Conservation (phyloP, 2,888 invertebrate species). For the Beris morrisii region DNA sequence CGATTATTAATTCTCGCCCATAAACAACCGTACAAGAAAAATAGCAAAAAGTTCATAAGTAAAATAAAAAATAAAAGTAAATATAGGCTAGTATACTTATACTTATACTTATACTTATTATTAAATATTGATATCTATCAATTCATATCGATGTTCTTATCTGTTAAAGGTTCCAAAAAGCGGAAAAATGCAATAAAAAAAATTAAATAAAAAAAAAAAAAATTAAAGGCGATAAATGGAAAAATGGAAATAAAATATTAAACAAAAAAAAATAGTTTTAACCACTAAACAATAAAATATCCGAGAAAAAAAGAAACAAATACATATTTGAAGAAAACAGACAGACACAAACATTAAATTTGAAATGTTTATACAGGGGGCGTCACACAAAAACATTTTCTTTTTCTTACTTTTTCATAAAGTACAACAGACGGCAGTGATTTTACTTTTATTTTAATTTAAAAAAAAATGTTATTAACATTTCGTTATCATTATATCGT, state of each 20-base stretch:
- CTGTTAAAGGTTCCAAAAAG: conserved; percentile 22
- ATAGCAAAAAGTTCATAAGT: neutral
- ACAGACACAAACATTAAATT: no score
- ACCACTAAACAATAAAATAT: conserved; percentile 35
- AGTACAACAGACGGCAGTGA: no score
- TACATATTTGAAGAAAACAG: no score
- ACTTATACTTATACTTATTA: conserved; percentile 27
- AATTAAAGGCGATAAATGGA: conserved; percentile 37
- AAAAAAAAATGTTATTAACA: no score
- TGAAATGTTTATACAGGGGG: no score
- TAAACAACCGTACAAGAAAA: neutral
- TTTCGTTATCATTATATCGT: no score
- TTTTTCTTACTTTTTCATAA: no score
- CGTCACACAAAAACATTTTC: no score
- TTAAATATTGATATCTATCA: conserved; percentile 31
- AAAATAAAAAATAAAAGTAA: conserved; percentile 23
- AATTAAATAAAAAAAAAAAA: conserved; percentile 13
- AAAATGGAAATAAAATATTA: conserved; percentile 38
- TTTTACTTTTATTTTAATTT: no score
- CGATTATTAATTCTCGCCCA: no score
- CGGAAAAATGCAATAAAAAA: neutral
- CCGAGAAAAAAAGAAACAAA: no score
- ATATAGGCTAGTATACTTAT: conserved; percentile 21
- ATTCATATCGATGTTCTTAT: conserved; percentile 27
- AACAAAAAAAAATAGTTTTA: conserved; percentile 34